Evolutionary conservation across 2,113 vertebrate species (phyloP).

Genomic region (Smithornis capensis): DNA sequence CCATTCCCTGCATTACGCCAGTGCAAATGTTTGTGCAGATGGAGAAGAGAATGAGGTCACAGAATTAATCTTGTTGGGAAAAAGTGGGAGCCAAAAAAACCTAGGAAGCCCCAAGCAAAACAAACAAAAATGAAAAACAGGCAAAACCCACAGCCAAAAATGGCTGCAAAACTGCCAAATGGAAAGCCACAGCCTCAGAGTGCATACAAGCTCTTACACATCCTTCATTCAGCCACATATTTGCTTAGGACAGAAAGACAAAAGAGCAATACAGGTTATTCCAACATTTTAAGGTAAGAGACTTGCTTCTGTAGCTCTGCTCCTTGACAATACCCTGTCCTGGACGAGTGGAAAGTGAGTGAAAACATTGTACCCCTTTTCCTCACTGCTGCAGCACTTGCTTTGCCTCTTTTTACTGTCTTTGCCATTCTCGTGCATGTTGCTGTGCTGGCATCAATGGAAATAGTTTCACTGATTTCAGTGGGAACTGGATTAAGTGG

Average conservation of each 20-base stretch:
- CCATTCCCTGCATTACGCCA: background rate
- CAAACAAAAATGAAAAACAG: constrained; percentile 28
- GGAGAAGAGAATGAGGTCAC: constrained; percentile 31
- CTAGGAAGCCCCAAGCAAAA: constrained; percentile 31
- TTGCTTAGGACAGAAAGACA: constrained; percentile 1
- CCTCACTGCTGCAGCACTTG: background rate
- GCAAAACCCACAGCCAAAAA: constrained; percentile 18
- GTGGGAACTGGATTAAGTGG: background rate
- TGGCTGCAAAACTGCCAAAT: constrained; percentile 25
- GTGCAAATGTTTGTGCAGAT: constrained; percentile 51
- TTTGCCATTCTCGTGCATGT: background rate
- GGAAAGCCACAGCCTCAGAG: background rate
- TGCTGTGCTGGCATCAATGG: background rate
- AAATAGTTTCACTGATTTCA: background rate
- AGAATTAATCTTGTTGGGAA: background rate
- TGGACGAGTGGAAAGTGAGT: background rate
- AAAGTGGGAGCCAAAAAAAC: constrained; percentile 36
- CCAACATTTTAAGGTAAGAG: background rate
- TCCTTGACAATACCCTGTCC: background rate
- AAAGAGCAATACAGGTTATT: background rate
- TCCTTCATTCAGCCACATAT: background rate
- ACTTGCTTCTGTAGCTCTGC: background rate
- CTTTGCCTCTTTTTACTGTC: background rate
- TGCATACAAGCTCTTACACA: background rate
- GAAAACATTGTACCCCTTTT: background rate